Conservation (phyloP, 2,113 vertebrate species). For the Poecile atricapillus region DNA sequence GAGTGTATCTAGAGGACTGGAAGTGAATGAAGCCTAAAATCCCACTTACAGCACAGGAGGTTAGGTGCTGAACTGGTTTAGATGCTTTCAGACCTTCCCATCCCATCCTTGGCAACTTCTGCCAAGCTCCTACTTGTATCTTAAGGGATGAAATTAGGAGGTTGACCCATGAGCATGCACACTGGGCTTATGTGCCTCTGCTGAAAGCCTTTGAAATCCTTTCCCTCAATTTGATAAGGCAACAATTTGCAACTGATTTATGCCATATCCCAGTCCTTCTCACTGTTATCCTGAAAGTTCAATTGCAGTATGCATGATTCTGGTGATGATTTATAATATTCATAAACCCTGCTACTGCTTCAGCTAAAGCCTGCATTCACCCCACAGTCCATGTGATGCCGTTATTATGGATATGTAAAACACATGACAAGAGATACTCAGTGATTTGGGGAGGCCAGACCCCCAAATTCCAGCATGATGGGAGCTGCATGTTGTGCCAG, state of each 20-base stretch:
- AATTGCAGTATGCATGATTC: neutral
- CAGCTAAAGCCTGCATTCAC: neutral
- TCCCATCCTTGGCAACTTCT: neutral
- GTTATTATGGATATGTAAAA: neutral
- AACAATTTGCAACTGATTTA: neutral
- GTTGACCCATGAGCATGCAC: accelerated
- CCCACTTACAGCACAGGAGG: neutral
- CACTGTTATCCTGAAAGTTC: neutral
- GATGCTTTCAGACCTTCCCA: neutral
- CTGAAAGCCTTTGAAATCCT: neutral
- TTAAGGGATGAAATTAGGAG: neutral
- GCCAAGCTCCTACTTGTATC: neutral
- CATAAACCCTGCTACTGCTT: neutral
- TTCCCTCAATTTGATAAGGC: neutral
- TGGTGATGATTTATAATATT: neutral
- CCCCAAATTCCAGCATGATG: accelerated
- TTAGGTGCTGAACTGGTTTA: neutral
- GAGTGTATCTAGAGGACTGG: neutral
- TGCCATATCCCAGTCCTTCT: neutral
- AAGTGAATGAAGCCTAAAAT: neutral
- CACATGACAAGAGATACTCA: accelerated
- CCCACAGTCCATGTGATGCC: neutral
- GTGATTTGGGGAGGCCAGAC: neutral
- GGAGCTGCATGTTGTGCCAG: neutral
- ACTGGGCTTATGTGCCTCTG: accelerated